Base-by-base conservation (phyloP, 1,140 invertebrate genomes). In the Drosophila cardini region DNA sequence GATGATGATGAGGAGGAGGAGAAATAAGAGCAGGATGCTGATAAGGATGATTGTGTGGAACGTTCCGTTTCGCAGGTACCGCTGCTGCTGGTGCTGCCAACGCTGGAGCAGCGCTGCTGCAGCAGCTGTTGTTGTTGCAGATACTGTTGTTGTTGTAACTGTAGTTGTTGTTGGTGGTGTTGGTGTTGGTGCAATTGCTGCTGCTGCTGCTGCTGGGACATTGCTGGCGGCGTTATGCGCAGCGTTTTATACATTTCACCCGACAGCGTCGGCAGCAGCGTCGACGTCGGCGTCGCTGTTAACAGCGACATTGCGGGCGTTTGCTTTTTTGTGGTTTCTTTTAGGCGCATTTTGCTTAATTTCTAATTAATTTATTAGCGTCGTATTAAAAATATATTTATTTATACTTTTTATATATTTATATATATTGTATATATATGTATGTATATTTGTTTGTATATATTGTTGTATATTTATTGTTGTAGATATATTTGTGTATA, bases 61-160 rank as follows among this genome's bases (percentile, higher is more conserved):
- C 71, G 83, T 57, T 89, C 83, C 53, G 90, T 90, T 70, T 91
- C 90, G 65, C 87, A 90, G 74, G 84, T 87, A 61, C 90, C 89
- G 72, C 83, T 84, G 70, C 90, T 91, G 75, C 83, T 84, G 46
- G 90, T 91, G 69, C 90, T 91, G 76, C 90, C 90, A 42, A 90
- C 90, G 69, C 90, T 91, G 18, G 90, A 90, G 72, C 90, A 90
- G 61, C 90, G 84, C 10, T 90, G 85, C 10, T 83, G 81, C 43
- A 76, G 72, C 21, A 26, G 21, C 13, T 76, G 69, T 3, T 65
- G 75, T 3, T 68, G 70, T 2, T 72, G 76, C 4, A 71, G 55
- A 26, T 73, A 56, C 13, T 62, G 56, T 46, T 72, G 45, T 16
- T 76, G 69, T 3, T 65, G 75, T 3, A 64, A 67, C 0, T 71